Conservation (phyloP, 64 coral and sea anemone species). For the Montipora foliosa region DNA sequence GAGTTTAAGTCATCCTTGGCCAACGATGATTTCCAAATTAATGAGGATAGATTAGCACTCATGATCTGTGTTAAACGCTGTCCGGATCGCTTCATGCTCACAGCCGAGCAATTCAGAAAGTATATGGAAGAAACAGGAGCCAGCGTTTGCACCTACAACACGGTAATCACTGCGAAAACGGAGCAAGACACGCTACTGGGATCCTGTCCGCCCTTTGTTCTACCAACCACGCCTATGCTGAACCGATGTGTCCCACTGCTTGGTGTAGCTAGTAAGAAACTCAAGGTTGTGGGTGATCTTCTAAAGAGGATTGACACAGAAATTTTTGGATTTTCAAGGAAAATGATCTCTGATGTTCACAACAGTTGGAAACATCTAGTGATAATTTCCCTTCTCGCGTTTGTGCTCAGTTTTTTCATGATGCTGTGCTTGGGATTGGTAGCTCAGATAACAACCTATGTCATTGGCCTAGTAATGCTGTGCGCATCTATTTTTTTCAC, state of each 20-base stretch:
- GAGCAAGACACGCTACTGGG: constrained; percentile 32
- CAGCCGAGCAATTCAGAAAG: constrained; percentile 50
- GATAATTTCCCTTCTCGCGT: constrained; percentile 47
- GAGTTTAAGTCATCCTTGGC: constrained; percentile 58
- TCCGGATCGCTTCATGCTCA: constrained; percentile 60
- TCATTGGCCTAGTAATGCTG: constrained; percentile 17
- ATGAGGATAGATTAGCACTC: constrained; percentile 18
- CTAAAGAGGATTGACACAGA: constrained; percentile 52
- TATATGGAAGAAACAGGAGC: constrained; percentile 50
- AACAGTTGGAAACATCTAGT: constrained; percentile 62
- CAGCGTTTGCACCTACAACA: constrained; percentile 48
- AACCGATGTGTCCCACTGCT: constrained; percentile 54
- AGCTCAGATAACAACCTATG: constrained; percentile 53
- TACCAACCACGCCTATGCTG: constrained; percentile 55
- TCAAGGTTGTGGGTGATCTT: constrained; percentile 41
- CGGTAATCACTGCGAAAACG: constrained; percentile 38
- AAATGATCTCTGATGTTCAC: constrained; percentile 53
- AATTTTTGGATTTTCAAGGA: constrained; percentile 57
- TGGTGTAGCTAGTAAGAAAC: constrained; percentile 37
- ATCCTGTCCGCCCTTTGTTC: constrained; percentile 44
- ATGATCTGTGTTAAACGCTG: constrained; percentile 62
- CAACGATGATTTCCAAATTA: constrained; percentile 18
- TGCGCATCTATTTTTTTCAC: constrained; percentile 14
- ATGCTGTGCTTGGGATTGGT: constrained; percentile 60
- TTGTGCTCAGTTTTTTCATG: constrained; percentile 62